Conservation (phyloP, 2,888 invertebrate genomes). For the Pseudococcus jackbeardsleyi region DNA sequence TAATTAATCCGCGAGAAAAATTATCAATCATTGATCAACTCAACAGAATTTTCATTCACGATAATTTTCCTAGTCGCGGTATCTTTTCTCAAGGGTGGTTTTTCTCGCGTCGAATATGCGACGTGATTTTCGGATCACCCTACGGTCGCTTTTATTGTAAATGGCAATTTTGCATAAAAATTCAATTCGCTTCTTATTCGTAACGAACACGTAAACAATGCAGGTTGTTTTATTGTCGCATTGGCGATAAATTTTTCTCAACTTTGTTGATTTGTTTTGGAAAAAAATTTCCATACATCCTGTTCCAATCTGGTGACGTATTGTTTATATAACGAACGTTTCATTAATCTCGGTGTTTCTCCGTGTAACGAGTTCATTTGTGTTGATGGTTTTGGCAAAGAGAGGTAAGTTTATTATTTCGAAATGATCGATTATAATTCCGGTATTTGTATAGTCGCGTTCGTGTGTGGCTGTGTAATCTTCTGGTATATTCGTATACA, state of each 20-base stretch:
- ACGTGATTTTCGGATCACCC: constrained; percentile 2
- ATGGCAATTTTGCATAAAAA: constrained; percentile 45
- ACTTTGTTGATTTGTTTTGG: constrained; percentile 30
- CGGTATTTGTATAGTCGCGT: not conserved
- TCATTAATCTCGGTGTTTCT: constrained; percentile 33
- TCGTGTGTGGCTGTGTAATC: not conserved
- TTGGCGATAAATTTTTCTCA: constrained; percentile 33
- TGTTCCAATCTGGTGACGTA: constrained; percentile 17
- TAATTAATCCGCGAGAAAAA: too few relatives aligned
- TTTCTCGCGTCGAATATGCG: too few relatives aligned
- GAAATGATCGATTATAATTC: constrained; percentile 37
- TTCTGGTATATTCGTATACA: not conserved
- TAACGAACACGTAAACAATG: constrained; percentile 34
- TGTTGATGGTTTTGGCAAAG: constrained; percentile 3
- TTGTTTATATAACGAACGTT: constrained; percentile 24
- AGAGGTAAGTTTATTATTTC: constrained; percentile 24
- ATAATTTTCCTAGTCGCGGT: not conserved
- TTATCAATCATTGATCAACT: too few relatives aligned
- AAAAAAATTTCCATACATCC: constrained; percentile 21
- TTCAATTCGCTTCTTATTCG: constrained; percentile 21
- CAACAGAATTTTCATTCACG: too few relatives aligned
- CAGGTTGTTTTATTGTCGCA: constrained; percentile 23
- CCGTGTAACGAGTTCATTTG: constrained; percentile 15
- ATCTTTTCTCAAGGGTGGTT: not conserved
- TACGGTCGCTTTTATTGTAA: not conserved